Conservation (phyloP, 1,140 invertebrate species). For the Cotesia chilonis region DNA sequence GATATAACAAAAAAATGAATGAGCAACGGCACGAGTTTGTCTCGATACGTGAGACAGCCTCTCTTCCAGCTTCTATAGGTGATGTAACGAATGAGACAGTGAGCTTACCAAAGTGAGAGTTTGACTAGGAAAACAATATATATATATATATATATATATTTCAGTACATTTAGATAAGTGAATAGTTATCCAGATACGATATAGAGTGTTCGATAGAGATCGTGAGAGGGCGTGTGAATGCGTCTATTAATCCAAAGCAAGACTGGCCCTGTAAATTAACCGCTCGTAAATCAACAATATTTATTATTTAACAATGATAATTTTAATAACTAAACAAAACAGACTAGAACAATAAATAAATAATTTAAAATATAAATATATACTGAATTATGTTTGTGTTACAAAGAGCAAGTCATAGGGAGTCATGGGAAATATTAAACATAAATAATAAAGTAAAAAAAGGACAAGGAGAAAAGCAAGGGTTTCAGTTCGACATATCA, state of each 20-base stretch:
- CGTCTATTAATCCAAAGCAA: constrained; percentile 23
- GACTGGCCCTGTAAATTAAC: constrained; percentile 26
- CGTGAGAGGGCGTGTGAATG: constrained; percentile 36
- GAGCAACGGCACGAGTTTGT: too few species aligned
- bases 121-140: too few species aligned
- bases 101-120: too few species aligned
- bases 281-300: constrained; percentile 22
- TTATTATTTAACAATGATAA: constrained; percentile 14
- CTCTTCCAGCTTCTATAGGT: too few species aligned
- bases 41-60: too few species aligned
- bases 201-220: constrained; percentile 27
- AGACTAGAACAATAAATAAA: not conserved
- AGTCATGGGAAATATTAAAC: constrained; percentile 21
- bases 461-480: constrained; percentile 4
- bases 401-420: constrained; percentile 7
- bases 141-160: too few species aligned
- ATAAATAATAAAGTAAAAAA: constrained; percentile 9
- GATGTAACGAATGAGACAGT: too few species aligned
- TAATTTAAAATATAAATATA: not conserved
- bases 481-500: constrained; percentile 30
- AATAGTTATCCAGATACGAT: not conserved
- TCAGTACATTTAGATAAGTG: too few species aligned
- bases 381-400: not conserved
- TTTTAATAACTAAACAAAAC: not conserved
- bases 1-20: too few species aligned